Conservation (phyloP, 1,140 invertebrate genomes). For the Ridgeia piscesae region DNA sequence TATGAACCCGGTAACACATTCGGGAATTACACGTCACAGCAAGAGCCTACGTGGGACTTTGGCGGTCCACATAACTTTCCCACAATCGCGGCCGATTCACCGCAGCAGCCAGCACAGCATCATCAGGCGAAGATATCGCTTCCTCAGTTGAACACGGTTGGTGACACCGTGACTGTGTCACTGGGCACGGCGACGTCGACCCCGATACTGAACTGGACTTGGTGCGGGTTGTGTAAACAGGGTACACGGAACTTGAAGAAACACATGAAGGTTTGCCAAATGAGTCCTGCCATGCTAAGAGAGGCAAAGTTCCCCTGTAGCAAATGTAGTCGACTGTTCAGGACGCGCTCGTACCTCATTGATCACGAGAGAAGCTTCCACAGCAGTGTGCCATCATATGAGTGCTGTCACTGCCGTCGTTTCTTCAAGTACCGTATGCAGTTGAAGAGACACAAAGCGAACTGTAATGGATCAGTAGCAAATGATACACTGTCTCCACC, state of each 20-base stretch:
- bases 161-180: background rate
- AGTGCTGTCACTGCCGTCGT: background rate
- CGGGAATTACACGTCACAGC: background rate
- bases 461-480: no score
- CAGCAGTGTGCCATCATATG: background rate
- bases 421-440: background rate
- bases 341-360: background rate
- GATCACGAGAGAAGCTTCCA: background rate
- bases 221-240: background rate
- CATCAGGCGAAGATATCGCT: background rate
- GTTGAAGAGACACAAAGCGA: constrained; percentile 12
- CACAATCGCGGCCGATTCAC: background rate
- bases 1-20: background rate
- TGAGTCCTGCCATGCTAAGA: background rate
- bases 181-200: background rate
- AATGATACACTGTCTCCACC: background rate
- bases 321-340: background rate
- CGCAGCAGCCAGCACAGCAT: background rate
- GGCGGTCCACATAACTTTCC: background rate
- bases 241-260: background rate
- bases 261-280: background rate
- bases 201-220: background rate
- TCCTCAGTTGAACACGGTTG: background rate
- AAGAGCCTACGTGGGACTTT: background rate
- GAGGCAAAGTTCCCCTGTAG: background rate